A percentile compares a stretch with the other conserved stretches of the same genome.
Evolutionary conservation across 2,888 invertebrate genomes (phyloP).

Genomic region (Bellardia pandia): DNA sequence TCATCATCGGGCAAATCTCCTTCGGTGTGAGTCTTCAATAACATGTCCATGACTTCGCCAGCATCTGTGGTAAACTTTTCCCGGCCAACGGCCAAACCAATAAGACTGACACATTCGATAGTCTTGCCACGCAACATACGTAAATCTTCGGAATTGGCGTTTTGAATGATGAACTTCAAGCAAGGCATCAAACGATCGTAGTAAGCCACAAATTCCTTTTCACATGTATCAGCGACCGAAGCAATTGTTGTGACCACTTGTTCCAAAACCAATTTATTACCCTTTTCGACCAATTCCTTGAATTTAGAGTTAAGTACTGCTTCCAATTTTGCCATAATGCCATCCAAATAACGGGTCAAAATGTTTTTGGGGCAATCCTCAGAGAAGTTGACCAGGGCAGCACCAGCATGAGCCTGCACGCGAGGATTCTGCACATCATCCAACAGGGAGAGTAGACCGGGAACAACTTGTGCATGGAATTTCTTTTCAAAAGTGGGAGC

Average conservation of each 20-base stretch:
- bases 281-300: constrained; percentile 96
- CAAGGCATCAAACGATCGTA: constrained; percentile 97
- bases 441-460: constrained; percentile 93
- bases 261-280: constrained; percentile 97
- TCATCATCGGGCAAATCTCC: constrained; percentile 96
- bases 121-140: constrained; percentile 98
- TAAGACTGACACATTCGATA: constrained; percentile 99
- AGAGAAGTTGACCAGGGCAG: constrained; percentile 99
- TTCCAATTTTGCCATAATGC: constrained; percentile 95
- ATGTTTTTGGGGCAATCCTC: constrained; percentile 99
- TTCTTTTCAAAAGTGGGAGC: constrained; percentile 98
- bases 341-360: constrained; percentile 94
- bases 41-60: constrained; percentile 97
- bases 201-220: constrained; percentile 96
- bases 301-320: constrained; percentile 95
- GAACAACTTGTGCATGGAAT: constrained; percentile 97
- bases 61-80: constrained; percentile 96
- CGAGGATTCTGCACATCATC: constrained; percentile 96
- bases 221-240: constrained; percentile 98
- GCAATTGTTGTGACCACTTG: constrained; percentile 99
- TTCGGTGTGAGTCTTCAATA: constrained; percentile 95
- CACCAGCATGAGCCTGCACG: constrained; percentile 93
- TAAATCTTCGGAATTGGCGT: constrained; percentile 94
- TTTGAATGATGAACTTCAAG: constrained; percentile 97
- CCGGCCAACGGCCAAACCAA: constrained; percentile 93